Evolutionary conservation across 1,140 invertebrate species (phyloP).

Genomic region (Tribolium castaneum): DNA sequence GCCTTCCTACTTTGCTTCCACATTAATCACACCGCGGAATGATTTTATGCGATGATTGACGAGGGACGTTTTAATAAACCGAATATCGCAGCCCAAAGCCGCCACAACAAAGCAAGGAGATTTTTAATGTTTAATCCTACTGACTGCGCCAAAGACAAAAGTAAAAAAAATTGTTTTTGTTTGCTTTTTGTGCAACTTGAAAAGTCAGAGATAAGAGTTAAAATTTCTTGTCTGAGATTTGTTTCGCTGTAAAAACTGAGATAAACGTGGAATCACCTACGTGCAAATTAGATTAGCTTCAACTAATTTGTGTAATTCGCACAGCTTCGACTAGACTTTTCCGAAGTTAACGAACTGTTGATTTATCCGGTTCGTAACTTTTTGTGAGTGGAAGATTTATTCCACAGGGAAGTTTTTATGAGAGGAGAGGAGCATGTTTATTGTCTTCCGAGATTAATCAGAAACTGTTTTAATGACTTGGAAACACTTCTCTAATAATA

Average conservation of each 20-base stretch:
- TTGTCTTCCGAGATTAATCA: not conserved
- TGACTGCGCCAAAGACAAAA: no score
- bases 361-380: not conserved
- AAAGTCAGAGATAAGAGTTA: no score
- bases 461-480: not conserved
- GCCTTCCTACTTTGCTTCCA: conserved; percentile 6
- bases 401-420: not conserved
- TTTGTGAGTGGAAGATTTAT: not conserved
- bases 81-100: not conserved
- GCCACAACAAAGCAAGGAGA: not conserved
- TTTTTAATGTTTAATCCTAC: no score
- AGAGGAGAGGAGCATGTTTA: not conserved
- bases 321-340: not conserved
- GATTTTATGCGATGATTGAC: conserved; percentile 6
- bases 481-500: not conserved
- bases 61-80: conserved; percentile 10
- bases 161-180: no score
- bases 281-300: no score
- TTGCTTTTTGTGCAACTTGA: no score
- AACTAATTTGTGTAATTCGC: not conserved
- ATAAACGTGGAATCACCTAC: no score
- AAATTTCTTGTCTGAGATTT: no score
- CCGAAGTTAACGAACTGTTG: not conserved
- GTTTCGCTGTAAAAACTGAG: no score
- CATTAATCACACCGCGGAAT: conserved; percentile 21